These are phyloP conservation scores for Macrosiphum euphorbiae DNA, from an alignment of 2,888 invertebrate genomes.

Conservation along the genomic window DNA sequence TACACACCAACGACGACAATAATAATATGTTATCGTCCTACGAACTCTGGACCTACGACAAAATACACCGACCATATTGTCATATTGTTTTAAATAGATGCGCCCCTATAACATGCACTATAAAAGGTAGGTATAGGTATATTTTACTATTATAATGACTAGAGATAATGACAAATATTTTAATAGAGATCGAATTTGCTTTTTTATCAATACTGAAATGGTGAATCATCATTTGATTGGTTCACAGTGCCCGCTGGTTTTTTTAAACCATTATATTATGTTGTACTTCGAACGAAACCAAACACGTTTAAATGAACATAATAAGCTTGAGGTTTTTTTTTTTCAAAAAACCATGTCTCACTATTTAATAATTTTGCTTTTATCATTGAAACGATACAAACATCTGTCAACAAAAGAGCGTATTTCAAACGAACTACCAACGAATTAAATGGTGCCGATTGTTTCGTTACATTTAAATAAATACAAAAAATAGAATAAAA, in stretches of 20 bases:
- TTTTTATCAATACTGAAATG: background rate
- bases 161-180: background rate
- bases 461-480: background rate
- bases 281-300: background rate
- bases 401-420: background rate
- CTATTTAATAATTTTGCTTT: background rate
- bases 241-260: background rate
- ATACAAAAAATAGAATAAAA: background rate
- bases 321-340: background rate
- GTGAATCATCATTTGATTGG: background rate
- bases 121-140: background rate
- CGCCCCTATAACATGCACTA: background rate
- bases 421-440: background rate
- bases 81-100: background rate
- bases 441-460: background rate
- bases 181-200: background rate
- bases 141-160: background rate
- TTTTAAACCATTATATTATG: background rate
- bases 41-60: background rate
- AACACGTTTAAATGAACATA: background rate
- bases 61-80: background rate
- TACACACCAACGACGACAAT: background rate
- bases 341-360: background rate
- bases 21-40: background rate
- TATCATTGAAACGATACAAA: background rate